phyloP scores from a whole-genome alignment of 2,888 invertebrate species.

The Morpho achilles region DNA sequence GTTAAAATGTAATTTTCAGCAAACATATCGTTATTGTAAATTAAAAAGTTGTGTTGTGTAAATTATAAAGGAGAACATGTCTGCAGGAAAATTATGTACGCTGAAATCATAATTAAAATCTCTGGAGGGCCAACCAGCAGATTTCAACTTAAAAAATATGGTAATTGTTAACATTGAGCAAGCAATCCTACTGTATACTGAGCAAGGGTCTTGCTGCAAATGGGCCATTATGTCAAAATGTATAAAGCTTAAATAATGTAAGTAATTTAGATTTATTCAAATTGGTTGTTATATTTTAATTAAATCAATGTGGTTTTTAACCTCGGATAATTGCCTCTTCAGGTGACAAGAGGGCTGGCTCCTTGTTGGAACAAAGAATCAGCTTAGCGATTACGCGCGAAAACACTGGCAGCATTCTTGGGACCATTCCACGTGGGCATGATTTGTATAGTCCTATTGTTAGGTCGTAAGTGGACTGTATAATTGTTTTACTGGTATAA shows the following conservation, averaged over 20 bases:
- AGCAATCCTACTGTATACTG: constrained; percentile 9
- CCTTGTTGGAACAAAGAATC: too few relatives aligned
- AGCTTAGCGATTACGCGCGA: too few relatives aligned
- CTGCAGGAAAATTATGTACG: constrained; percentile 5
- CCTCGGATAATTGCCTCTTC: too few relatives aligned
- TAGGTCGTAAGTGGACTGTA: too few relatives aligned
- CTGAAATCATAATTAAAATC: constrained; percentile 11
- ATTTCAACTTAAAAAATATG: constrained; percentile 7
- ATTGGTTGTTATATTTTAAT: neutral
- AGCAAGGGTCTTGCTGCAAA: constrained; percentile 6
- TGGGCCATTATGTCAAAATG: constrained; percentile 6
- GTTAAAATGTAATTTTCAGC: neutral
- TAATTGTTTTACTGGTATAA: too few relatives aligned
- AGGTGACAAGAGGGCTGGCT: neutral
- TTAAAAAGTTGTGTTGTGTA: neutral
- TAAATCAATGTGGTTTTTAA: neutral
- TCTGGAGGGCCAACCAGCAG: constrained; percentile 5
- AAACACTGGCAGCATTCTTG: too few relatives aligned
- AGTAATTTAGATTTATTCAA: constrained; percentile 1
- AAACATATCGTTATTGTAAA: constrained; percentile 2
- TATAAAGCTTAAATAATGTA: constrained; percentile 2
- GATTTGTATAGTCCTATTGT: too few relatives aligned
- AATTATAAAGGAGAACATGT: constrained; percentile 6
- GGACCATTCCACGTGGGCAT: too few relatives aligned
- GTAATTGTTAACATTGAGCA: constrained; percentile 6